Evolutionary conservation across 2,888 invertebrate species (phyloP), one percentile per base, ranked within the genome.

Genomic region (Dynastes tityus): DNA sequence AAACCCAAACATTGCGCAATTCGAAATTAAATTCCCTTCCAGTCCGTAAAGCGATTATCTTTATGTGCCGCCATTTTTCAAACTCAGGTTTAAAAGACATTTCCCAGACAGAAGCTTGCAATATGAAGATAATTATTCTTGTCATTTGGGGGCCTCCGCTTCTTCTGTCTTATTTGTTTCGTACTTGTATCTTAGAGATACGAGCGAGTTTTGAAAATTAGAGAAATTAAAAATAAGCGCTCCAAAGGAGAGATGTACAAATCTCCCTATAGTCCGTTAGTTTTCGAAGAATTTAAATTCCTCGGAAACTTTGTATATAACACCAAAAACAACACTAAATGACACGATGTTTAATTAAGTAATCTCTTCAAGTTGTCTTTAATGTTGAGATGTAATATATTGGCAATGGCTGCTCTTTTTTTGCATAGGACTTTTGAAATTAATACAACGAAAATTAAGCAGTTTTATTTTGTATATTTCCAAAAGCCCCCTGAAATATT

Each of bases 101-200:
- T 83, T 80, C 78, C 83, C 83, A 83, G 84, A 82, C 83, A 74
- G 73, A 61, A 81, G 82, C 82, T 83, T 78, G 83, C 82, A 82
- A 83, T 83, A 81, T 82, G 84, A 81, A 83, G 82, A 84, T 84
- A 84, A 84, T 84, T 84, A 84, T 83, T 83, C 84, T 83, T 83
- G 83, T 82, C 83, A 80, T 81, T 83, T 81, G 81, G 80, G 68
- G 61, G 58, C 45, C 68, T 68, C 58, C 53, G 61, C 77, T 64
- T 76, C 77, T 77, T 75, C 40, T 67, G 64, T 55, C 45, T 61
- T 74, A 40, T 45, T 74, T 45, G 61, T 11, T 40, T 29, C 73
- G 22, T 4, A 22, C 27, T 37, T 74, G 61, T 40, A 13, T 63
- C 40, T 61, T 61, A 61, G 63, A 61, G 61, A 61, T 74, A 61